These are phyloP conservation scores for Temnothorax curvispinosus DNA, from an alignment of 1,140 invertebrate genomes.

Conservation along the genomic window DNA sequence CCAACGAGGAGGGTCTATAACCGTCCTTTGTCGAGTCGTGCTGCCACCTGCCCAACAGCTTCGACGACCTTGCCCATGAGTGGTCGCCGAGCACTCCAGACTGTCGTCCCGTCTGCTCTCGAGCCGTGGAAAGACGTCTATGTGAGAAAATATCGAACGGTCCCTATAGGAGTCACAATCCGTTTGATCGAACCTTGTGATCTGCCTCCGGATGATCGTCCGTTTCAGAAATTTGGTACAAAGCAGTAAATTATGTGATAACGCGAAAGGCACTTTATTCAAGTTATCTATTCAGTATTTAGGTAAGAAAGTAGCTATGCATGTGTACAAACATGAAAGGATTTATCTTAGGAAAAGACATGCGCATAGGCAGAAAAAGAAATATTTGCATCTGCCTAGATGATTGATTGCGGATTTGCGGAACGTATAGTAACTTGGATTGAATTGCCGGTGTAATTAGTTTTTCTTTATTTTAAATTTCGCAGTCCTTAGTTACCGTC, in stretches of 20 bases:
- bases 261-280: neutral
- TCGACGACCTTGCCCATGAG: conserved; percentile 72
- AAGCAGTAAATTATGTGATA: neutral
- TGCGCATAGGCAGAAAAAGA: neutral
- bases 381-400: neutral
- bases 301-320: neutral
- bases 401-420: neutral
- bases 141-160: conserved; percentile 1
- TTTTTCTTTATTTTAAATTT: conserved; percentile 7
- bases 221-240: neutral
- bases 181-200: neutral
- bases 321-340: neutral
- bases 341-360: neutral
- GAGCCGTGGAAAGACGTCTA: conserved; percentile 2
- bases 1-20: conserved; percentile 73
- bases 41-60: conserved; percentile 81
- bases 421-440: neutral
- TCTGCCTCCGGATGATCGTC: neutral
- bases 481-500: neutral
- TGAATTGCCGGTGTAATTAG: neutral
- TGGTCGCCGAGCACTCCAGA: conserved; percentile 61
- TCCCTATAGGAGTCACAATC: neutral
- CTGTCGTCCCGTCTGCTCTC: neutral
- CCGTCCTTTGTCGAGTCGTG: conserved; percentile 78
- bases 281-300: neutral